Conservation (phyloP, 2,888 invertebrate genomes). For the Andrena chrysosceles region DNA sequence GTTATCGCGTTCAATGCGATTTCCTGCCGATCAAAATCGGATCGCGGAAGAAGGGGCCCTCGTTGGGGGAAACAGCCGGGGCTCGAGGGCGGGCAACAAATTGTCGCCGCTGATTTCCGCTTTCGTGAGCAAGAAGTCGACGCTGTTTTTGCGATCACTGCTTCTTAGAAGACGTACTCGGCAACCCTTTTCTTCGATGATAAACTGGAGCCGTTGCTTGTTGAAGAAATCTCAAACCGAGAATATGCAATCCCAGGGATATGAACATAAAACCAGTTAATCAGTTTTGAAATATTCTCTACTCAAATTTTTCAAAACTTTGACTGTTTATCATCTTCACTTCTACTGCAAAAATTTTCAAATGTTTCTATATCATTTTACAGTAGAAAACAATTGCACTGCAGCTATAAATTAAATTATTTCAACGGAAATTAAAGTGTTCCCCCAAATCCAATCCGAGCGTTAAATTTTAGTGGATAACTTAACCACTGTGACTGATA, state of each 20-base stretch:
- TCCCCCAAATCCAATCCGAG: no score
- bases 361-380: neutral
- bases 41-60: constrained; percentile 68
- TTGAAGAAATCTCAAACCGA: neutral
- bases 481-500: no score
- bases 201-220: neutral
- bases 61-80: constrained; percentile 23
- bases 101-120: constrained; percentile 62
- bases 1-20: constrained; percentile 81
- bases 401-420: no score
- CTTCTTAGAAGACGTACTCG: neutral
- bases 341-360: neutral
- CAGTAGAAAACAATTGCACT: no score
- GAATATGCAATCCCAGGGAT: neutral
- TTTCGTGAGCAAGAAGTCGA: constrained; percentile 35
- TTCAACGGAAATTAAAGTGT: no score
- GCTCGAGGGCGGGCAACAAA: constrained; percentile 66
- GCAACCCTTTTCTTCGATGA: neutral
- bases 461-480: no score
- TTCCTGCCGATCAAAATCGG: constrained; percentile 81
- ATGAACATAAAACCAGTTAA: neutral
- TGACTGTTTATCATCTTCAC: neutral
- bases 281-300: no score
- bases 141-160: constrained; percentile 11
- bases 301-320: no score